A percentile compares a stretch with the other conserved stretches of the same genome.
Evolutionary conservation across 2,888 invertebrate species (phyloP).

Genomic region (Melieria omissa): DNA sequence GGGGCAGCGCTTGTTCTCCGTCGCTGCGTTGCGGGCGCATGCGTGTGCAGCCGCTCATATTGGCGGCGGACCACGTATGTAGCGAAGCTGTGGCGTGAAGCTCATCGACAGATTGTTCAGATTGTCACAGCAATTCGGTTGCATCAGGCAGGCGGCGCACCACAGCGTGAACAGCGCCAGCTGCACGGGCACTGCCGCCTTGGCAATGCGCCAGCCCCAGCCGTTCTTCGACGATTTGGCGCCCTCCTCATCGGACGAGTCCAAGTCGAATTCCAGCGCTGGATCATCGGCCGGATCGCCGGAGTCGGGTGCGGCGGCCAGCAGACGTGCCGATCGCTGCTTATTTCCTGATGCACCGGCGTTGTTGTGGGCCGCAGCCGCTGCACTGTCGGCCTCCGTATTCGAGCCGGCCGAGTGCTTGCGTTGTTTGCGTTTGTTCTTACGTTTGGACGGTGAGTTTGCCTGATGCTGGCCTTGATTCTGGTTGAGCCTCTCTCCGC

Average conservation of each 20-base stretch:
- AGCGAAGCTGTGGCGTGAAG: slow-evolving; percentile 78
- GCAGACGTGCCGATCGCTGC: background rate
- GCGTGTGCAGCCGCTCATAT: slow-evolving; percentile 68
- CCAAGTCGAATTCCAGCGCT: slow-evolving; percentile 48
- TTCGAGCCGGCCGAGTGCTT: slow-evolving; percentile 25
- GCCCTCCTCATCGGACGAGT: slow-evolving; percentile 47
- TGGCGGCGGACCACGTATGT: slow-evolving; percentile 81
- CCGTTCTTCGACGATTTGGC: slow-evolving; percentile 49
- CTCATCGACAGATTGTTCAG: slow-evolving; percentile 79
- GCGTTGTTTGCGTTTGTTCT: slow-evolving; percentile 48
- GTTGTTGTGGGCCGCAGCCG: slow-evolving; percentile 1
- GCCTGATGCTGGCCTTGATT: slow-evolving; percentile 20
- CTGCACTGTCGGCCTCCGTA: background rate
- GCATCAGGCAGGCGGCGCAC: slow-evolving; percentile 77
- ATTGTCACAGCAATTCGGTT: slow-evolving; percentile 80
- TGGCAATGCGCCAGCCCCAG: slow-evolving; percentile 76
- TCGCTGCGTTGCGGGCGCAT: no score
- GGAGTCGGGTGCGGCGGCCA: slow-evolving; percentile 41
- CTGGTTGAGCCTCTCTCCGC: slow-evolving; percentile 27
- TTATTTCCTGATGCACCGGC: slow-evolving; percentile 1
- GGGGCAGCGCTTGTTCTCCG: no score
- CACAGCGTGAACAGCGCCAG: slow-evolving; percentile 76
- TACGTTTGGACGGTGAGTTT: slow-evolving; percentile 44
- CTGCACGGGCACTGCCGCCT: slow-evolving; percentile 78
- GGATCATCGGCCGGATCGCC: slow-evolving; percentile 59